These are phyloP conservation scores for Habrosyne pyritoides DNA, from an alignment of 2,888 invertebrate genomes.

Conservation along the genomic window DNA sequence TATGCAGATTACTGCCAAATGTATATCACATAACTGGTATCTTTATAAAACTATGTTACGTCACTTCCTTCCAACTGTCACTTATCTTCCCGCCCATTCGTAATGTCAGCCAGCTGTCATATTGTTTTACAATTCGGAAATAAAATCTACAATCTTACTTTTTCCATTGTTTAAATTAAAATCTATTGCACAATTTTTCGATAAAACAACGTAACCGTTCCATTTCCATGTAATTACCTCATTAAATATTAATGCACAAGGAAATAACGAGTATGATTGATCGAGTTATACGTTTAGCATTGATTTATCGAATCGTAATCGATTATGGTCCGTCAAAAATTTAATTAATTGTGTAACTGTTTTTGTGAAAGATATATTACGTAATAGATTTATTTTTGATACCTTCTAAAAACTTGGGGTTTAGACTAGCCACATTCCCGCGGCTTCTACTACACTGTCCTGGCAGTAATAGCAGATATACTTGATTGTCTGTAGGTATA, in stretches of 20 bases:
- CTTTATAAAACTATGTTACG: not conserved
- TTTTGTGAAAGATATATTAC: not conserved
- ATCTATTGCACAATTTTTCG: not conserved
- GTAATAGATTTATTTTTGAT: too few species aligned
- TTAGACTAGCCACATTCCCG: too few species aligned
- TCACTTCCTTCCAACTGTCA: not conserved
- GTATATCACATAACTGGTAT: too few species aligned
- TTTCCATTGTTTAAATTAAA: slow-evolving; percentile 1
- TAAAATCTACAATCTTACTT: not conserved
- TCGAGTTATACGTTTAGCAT: not conserved
- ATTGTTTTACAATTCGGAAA: not conserved
- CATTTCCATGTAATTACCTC: not conserved
- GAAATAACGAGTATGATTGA: not conserved
- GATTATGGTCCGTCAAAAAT: not conserved
- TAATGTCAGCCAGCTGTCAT: not conserved
- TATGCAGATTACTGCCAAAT: too few species aligned
- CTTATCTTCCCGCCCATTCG: not conserved
- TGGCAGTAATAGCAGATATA: too few species aligned
- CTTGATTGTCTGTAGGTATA: too few species aligned
- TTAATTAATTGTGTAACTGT: not conserved
- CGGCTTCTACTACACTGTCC: too few species aligned
- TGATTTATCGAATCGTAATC: not conserved
- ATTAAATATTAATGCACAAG: not conserved
- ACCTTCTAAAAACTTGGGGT: too few species aligned
- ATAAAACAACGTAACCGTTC: not conserved